Evolutionary conservation across 2,888 invertebrate genomes (phyloP), one percentile per base, ranked within the genome.

Genomic region (Coecobrya sp.): DNA sequence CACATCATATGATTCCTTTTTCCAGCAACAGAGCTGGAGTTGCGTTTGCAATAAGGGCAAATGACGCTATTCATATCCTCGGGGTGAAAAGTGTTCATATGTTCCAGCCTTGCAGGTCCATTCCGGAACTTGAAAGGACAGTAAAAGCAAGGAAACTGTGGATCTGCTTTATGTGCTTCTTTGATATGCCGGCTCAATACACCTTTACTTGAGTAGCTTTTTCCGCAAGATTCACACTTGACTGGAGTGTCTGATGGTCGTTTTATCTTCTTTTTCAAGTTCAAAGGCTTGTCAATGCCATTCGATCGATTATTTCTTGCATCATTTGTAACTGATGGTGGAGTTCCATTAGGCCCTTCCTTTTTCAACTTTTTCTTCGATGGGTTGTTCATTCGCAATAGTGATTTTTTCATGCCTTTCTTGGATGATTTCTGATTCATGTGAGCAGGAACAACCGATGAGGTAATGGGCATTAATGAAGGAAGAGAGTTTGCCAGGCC

Each of bases 1-100:
- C 30, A 91, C 91, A 91, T 81, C 86, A 91, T 91, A 42, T 91
- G 91, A 59, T 91, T 91, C 45, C 91, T 25, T 82, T 86, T 86
- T n/a, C 91, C 91, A 79, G 91, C 30, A 2, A 76, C 52, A 55
- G 86, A 25, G 27, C 11, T 30, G n/a, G 81, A 52, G 16, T 49
- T 81, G 0, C 81, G 79, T 0, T 70, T 49, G 19, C 91, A 91
- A 22, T 68, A 86, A 0, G 91, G 91, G 22, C 91, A 91, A 27
- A 27, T 81, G 16, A 82, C 25, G 45, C 91, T 86, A 1, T 68
- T 55, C 52, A 91, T 81, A 25, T 86, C 91, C 16, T 86, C 68
- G 0, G 86, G 70, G 30, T 91, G 91, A 11, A 1, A 2, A 0
- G 30, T 22, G 10, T 81, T 79, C 91, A 91, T 91, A 42, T 91